Evolutionary conservation across 2,797 vertebrate species (phyloP).

Genomic region (Pelobates cultripes): DNA sequence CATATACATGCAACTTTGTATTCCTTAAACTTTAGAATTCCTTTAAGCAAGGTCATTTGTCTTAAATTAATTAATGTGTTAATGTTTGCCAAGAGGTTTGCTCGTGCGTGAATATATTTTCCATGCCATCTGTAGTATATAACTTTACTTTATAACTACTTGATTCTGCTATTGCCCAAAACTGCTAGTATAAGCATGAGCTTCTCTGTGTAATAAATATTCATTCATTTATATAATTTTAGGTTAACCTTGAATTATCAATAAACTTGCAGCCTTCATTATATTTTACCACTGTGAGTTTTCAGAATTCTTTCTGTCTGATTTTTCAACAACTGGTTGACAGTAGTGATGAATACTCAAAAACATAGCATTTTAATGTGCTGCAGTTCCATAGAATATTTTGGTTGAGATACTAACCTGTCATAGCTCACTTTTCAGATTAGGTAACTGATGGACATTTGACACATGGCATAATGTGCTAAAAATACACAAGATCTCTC

Average conservation of each 20-base stretch:
- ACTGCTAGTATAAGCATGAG: not conserved
- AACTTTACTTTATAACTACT: no score
- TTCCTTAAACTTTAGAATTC: no score
- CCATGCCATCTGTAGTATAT: no score
- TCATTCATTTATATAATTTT: not conserved
- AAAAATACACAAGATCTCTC: conserved; percentile 4
- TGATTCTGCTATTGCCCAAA: no score
- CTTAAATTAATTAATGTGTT: no score
- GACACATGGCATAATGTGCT: conserved; percentile 18
- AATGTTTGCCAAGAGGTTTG: no score
- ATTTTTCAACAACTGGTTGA: conserved; percentile 12
- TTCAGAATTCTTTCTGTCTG: not conserved
- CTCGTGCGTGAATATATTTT: no score
- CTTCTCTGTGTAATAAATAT: not conserved
- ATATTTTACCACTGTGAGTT: not conserved
- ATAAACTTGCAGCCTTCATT: not conserved
- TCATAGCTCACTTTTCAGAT: conserved; percentile 14
- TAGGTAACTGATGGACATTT: conserved; percentile 28
- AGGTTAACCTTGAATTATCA: conserved; percentile 7
- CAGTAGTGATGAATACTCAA: conserved; percentile 22
- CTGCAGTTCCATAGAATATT: conserved; percentile 5
- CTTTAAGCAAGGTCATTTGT: no score
- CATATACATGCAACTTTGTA: no score
- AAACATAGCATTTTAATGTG: conserved; percentile 24
- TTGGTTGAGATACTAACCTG: conserved; percentile 18